A percentile compares a stretch with the other conserved stretches of the same genome.
phyloP scores from a whole-genome alignment of 2,797 vertebrate species.

The Gila robusta region DNA sequence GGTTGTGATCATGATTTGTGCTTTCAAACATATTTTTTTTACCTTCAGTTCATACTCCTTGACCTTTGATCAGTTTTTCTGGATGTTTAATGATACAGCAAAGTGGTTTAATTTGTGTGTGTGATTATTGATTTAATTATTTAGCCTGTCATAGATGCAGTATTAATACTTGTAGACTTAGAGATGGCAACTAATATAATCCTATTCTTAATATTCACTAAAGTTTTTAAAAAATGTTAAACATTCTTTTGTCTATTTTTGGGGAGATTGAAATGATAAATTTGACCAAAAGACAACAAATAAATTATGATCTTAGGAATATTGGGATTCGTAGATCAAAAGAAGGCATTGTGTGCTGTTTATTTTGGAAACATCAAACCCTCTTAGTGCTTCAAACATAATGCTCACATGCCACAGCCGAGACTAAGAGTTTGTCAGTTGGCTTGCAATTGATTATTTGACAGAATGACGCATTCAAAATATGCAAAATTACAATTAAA shows the following conservation, averaged over 20 bases:
- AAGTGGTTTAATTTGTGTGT: constrained; percentile 6
- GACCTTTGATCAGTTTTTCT: background rate
- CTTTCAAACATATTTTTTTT: background rate
- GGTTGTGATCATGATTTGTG: background rate
- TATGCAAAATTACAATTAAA: constrained; percentile 6
- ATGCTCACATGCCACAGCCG: constrained; percentile 29
- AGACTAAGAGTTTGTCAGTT: constrained; percentile 36
- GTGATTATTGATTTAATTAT: background rate
- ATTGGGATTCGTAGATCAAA: constrained; percentile 16
- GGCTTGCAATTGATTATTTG: constrained; percentile 49
- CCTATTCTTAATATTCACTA: background rate
- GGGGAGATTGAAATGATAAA: constrained; percentile 25
- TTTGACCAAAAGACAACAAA: constrained; percentile 7
- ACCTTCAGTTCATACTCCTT: background rate
- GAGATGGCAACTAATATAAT: background rate
- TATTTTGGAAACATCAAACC: constrained; percentile 52
- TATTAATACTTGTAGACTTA: background rate
- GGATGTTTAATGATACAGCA: background rate
- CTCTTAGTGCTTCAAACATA: constrained; percentile 41
- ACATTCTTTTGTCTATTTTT: constrained; percentile 38
- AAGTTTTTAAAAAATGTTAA: constrained; percentile 15
- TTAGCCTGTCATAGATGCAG: background rate
- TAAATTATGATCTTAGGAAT: constrained; percentile 38
- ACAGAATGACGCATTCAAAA: constrained; percentile 22
- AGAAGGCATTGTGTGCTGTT: constrained; percentile 49